A percentile compares a stretch with the other conserved stretches of the same genome.
Conservation (phyloP, 2,797 vertebrate genomes). For the Menidia menidia region DNA sequence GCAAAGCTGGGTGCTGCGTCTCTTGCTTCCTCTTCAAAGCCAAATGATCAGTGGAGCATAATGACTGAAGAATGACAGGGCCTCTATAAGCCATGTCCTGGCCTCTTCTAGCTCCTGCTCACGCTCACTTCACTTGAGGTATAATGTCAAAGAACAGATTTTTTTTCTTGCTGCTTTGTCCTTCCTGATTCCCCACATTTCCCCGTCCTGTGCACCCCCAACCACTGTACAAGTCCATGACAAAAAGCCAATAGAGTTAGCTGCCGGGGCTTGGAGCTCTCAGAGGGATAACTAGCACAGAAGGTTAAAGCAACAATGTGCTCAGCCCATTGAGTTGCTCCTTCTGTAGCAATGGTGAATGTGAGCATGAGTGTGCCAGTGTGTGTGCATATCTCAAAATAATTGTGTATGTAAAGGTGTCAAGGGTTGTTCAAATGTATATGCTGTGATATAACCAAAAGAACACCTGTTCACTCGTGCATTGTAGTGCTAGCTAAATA, state of each 20-base stretch:
- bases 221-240: constrained; percentile 77
- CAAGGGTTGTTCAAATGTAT: constrained; percentile 77
- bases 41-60: constrained; percentile 77
- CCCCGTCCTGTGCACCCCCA: constrained; percentile 44
- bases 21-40: constrained; percentile 73
- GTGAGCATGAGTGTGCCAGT: constrained; percentile 41
- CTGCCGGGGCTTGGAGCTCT: constrained; percentile 79
- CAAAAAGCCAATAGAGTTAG: constrained; percentile 83
- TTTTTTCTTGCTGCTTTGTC: constrained; percentile 77
- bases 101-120: constrained; percentile 64
- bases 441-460: constrained; percentile 61
- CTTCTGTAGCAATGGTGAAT: constrained; percentile 68
- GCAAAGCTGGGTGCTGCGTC: constrained; percentile 55
- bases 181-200: constrained; percentile 46
- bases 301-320: constrained; percentile 86
- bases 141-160: constrained; percentile 70
- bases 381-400: constrained; percentile 41
- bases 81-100: constrained; percentile 46
- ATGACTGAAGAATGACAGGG: constrained; percentile 60
- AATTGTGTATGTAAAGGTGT: constrained; percentile 65
- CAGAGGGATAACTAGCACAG: constrained; percentile 83
- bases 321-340: constrained; percentile 77
- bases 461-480: constrained; percentile 79
- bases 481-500: constrained; percentile 48
- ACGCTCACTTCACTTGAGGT: constrained; percentile 73